Evolutionary conservation across 1,140 invertebrate genomes (phyloP).

Genomic region (Lanistes nyassanus): DNA sequence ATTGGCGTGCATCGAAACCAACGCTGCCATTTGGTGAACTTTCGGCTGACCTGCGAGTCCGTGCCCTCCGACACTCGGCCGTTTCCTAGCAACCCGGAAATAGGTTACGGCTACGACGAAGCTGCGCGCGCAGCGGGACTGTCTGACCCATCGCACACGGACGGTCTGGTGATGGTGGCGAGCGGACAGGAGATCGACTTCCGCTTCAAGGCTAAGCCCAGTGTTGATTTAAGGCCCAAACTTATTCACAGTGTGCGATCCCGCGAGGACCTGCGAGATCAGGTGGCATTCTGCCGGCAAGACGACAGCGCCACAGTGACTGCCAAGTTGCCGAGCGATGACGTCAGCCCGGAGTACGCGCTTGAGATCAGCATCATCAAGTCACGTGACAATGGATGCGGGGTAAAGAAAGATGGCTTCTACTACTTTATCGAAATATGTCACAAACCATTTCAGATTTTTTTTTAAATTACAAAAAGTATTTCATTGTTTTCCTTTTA

Average conservation of each 20-base stretch:
- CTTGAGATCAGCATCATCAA: slow-evolving; percentile 4
- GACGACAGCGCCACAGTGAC: neutral
- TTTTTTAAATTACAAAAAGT: no score
- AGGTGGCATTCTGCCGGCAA: neutral
- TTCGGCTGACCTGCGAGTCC: neutral
- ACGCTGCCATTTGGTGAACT: neutral
- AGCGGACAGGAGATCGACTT: slow-evolving; percentile 10
- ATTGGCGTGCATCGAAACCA: neutral
- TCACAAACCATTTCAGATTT: no score
- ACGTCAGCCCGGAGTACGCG: neutral
- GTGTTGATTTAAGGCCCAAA: neutral
- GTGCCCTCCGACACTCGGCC: neutral
- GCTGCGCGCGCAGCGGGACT: neutral
- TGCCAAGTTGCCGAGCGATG: neutral
- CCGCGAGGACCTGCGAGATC: neutral
- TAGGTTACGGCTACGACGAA: slow-evolving; percentile 13
- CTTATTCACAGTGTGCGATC: neutral
- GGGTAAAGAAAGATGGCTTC: no score
- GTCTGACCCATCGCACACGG: slow-evolving; percentile 3
- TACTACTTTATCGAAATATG: no score
- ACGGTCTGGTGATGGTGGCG: slow-evolving; percentile 3
- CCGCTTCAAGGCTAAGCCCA: neutral
- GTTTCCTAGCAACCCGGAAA: slow-evolving; percentile 10
- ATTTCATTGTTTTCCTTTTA: no score
- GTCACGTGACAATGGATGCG: no score